A percentile compares a stretch with the other conserved stretches of the same genome.
These are phyloP conservation scores for Papilio glaucus DNA, from an alignment of 1,140 invertebrate genomes.

Conservation along the genomic window DNA sequence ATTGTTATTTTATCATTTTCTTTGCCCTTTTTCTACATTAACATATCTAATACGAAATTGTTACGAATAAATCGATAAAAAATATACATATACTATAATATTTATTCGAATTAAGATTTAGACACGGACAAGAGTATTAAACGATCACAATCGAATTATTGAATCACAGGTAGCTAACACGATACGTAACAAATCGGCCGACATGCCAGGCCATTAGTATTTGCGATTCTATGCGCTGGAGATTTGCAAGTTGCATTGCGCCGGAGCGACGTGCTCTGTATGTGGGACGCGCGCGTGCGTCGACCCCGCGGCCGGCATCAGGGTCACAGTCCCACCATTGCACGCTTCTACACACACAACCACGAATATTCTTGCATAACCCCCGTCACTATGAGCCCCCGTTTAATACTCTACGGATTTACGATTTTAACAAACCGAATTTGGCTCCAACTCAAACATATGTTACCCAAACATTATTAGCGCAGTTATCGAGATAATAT, in stretches of 20 bases:
- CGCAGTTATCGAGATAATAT: slow-evolving; percentile 72
- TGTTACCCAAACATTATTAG: slow-evolving; percentile 67
- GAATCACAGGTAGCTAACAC: slow-evolving; percentile 42
- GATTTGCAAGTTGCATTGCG: slow-evolving; percentile 70
- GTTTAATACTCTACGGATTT: slow-evolving; percentile 32
- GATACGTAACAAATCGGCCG: slow-evolving; percentile 56
- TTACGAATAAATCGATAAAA: too few species aligned
- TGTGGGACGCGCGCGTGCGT: slow-evolving; percentile 73
- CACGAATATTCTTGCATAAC: slow-evolving; percentile 58
- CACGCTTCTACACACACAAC: slow-evolving; percentile 39
- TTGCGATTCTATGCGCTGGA: slow-evolving; percentile 67
- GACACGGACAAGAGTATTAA: neutral
- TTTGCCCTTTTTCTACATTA: too few species aligned
- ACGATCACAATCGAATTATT: slow-evolving; percentile 35
- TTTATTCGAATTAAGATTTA: neutral
- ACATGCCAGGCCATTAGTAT: slow-evolving; percentile 54
- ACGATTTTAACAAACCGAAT: slow-evolving; percentile 43
- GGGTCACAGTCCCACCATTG: slow-evolving; percentile 65
- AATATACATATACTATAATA: too few species aligned
- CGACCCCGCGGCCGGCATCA: slow-evolving; percentile 78
- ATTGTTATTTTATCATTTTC: too few species aligned
- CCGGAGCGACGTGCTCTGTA: slow-evolving; percentile 65
- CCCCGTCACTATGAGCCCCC: slow-evolving; percentile 46
- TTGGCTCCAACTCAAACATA: slow-evolving; percentile 57
- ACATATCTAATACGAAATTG: too few species aligned